phyloP scores from a whole-genome alignment of 2,113 vertebrate species.

The Charina bottae region DNA sequence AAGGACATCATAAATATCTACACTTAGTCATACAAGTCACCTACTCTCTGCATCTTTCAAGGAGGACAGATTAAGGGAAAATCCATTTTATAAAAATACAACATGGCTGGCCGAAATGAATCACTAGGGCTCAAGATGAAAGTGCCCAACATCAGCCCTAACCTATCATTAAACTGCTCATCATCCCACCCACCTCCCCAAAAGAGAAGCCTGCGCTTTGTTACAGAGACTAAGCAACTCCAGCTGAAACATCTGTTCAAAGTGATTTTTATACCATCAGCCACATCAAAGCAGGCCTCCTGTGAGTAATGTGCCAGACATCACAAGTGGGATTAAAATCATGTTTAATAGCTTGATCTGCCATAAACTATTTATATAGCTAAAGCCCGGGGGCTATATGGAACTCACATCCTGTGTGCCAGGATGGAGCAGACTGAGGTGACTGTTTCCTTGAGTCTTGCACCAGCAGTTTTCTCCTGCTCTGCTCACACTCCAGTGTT shows the following conservation, averaged over 20 bases:
- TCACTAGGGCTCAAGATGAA: slow-evolving; percentile 44
- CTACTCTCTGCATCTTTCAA: neutral
- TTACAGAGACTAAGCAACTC: slow-evolving; percentile 67
- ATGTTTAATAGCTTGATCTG: slow-evolving; percentile 75
- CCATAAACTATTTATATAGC: slow-evolving; percentile 76
- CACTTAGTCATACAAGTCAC: neutral
- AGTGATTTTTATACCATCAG: slow-evolving; percentile 71
- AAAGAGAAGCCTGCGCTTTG: slow-evolving; percentile 26
- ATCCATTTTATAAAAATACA: neutral
- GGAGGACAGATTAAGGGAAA: neutral
- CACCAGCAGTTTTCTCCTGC: slow-evolving; percentile 5
- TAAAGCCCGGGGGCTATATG: slow-evolving; percentile 52
- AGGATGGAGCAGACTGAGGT: slow-evolving; percentile 35
- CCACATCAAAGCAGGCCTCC: slow-evolving; percentile 76
- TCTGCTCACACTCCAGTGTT: slow-evolving; percentile 16
- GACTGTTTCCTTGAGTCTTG: slow-evolving; percentile 32
- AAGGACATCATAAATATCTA: slow-evolving; percentile 9
- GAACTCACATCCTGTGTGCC: slow-evolving; percentile 36
- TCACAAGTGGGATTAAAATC: slow-evolving; percentile 77
- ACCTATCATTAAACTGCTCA: slow-evolving; percentile 57
- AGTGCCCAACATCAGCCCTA: slow-evolving; percentile 47
- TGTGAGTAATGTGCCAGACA: slow-evolving; percentile 64
- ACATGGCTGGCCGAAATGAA: neutral
- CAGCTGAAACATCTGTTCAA: slow-evolving; percentile 77
- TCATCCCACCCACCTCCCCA: neutral